Percentiles rank a stretch among this genome's conserved stretches.
Conservation (phyloP, 2,113 vertebrate species). For the Candoia aspera region DNA sequence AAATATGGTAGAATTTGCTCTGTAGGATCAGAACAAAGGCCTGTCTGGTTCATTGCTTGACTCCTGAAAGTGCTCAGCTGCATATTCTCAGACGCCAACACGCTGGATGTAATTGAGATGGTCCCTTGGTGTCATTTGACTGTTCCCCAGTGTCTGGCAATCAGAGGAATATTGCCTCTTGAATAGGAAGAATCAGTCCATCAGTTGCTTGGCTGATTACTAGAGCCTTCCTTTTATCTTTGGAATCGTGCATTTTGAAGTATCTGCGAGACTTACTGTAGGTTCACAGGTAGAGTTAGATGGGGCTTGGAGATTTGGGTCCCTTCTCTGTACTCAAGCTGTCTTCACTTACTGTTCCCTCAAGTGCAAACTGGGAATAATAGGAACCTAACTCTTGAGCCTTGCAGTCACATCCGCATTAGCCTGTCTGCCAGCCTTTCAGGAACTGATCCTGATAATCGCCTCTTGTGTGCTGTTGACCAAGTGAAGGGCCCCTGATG, state of each 20-base stretch:
- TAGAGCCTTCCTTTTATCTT: neutral
- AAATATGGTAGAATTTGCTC: neutral
- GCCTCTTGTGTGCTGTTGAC: neutral
- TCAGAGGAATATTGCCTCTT: neutral
- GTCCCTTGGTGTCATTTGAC: neutral
- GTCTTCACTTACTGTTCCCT: neutral
- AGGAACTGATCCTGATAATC: neutral
- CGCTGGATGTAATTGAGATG: neutral
- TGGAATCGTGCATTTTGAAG: neutral
- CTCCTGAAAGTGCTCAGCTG: neutral
- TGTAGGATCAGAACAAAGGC: neutral
- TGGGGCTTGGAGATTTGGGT: neutral
- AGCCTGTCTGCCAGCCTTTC: neutral
- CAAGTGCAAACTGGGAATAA: neutral
- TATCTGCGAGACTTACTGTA: neutral
- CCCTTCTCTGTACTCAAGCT: neutral
- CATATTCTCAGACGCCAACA: neutral
- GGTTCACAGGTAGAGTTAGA: neutral
- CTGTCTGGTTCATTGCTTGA: neutral
- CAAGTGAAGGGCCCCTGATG: too few relatives aligned
- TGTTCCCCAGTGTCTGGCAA: neutral
- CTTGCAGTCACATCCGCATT: neutral
- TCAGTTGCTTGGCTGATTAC: neutral
- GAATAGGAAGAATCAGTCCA: neutral
- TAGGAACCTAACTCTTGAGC: neutral